These are phyloP conservation scores for Lateolabrax maculatus DNA, from an alignment of 2,797 vertebrate genomes.

Conservation along the genomic window DNA sequence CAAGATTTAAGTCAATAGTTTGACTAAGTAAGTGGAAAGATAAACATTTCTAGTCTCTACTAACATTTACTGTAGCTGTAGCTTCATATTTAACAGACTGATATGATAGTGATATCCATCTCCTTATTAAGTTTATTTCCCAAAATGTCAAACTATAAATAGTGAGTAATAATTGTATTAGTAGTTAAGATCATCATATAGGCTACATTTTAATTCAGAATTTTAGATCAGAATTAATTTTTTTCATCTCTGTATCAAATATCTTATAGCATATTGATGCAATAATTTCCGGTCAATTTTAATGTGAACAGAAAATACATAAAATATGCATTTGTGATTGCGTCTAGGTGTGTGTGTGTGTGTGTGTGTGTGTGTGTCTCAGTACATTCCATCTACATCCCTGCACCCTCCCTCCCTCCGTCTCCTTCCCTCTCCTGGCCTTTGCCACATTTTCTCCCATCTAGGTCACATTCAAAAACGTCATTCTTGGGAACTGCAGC, in stretches of 20 bases:
- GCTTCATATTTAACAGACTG: background rate
- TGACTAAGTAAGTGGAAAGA: background rate
- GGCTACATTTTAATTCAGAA: background rate
- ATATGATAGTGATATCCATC: background rate
- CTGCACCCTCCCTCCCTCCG: background rate
- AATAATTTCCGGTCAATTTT: background rate
- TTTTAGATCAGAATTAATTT: background rate
- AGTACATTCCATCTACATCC: constrained; percentile 37
- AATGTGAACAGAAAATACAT: background rate
- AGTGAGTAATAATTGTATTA: too few species aligned
- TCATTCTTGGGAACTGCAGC: constrained; percentile 52
- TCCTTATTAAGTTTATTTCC: background rate
- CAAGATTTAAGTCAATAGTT: background rate
- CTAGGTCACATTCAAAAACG: constrained; percentile 67
- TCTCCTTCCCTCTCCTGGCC: constrained; percentile 29
- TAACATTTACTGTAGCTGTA: background rate
- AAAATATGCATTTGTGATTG: background rate
- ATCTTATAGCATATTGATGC: background rate
- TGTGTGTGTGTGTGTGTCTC: constrained; percentile 22
- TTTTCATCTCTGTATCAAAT: background rate
- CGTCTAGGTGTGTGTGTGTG: background rate
- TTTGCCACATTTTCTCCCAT: constrained; percentile 59
- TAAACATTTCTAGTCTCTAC: background rate
- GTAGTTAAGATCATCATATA: too few species aligned
- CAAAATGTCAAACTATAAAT: background rate